Percentiles rank a stretch among this genome's conserved stretches.
Conservation (phyloP, 1,140 invertebrate species). For the Steinernema feltiae region DNA sequence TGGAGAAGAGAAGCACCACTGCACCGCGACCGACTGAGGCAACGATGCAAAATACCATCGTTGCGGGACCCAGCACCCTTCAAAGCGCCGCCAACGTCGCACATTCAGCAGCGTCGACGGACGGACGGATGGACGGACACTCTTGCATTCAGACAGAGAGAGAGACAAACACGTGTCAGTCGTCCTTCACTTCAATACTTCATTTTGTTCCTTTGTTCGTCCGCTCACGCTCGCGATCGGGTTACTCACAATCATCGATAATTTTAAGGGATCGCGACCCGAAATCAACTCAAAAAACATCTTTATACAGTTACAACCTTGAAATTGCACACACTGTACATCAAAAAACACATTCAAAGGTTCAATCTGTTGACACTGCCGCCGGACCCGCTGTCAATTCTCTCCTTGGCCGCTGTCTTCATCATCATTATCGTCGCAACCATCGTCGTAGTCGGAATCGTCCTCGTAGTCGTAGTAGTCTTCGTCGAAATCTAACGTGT, state of each 20-base stretch:
- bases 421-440: conserved; percentile 42
- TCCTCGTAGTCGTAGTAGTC: conserved; percentile 60
- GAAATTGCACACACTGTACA: no score
- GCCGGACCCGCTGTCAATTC: conserved; percentile 27
- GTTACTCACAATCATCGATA: no score
- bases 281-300: not conserved
- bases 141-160: no score
- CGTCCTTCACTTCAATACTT: no score
- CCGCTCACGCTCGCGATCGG: no score
- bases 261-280: no score
- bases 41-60: not conserved
- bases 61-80: not conserved
- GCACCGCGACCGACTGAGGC: not conserved
- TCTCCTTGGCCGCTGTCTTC: conserved; percentile 54
- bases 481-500: conserved; percentile 50
- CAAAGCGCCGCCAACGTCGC: not conserved
- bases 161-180: no score
- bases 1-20: not conserved
- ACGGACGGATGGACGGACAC: no score
- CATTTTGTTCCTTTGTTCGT: no score
- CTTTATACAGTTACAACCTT: not conserved
- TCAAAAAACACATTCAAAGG: not conserved
- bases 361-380: not conserved
- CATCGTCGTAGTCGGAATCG: conserved; percentile 61
- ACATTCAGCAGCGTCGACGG: not conserved